Evolutionary conservation across 2,797 vertebrate genomes (phyloP).

Genomic region (Phataginus tetradactyla): DNA sequence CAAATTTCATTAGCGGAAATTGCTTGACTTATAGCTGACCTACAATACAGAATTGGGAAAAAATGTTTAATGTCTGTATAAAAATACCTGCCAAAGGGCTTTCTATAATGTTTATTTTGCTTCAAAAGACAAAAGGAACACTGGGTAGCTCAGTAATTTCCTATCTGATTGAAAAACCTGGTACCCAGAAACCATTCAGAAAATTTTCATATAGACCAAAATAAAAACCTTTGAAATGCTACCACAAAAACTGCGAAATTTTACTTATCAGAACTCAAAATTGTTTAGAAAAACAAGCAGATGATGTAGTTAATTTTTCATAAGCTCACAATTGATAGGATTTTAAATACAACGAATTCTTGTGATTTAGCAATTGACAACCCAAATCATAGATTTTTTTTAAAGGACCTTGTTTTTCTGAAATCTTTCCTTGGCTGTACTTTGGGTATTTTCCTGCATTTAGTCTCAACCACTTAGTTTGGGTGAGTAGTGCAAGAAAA

Average conservation of each 20-base stretch:
- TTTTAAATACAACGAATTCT: background rate
- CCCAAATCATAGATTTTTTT: background rate
- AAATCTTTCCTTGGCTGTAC: background rate
- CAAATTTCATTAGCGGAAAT: slow-evolving; percentile 75
- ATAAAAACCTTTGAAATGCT: background rate
- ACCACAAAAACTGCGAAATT: background rate
- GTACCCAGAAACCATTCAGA: slow-evolving; percentile 45
- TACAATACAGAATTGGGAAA: slow-evolving; percentile 60
- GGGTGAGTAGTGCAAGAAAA: background rate
- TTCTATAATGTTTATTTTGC: slow-evolving; percentile 67
- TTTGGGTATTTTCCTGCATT: slow-evolving; percentile 6
- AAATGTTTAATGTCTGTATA: slow-evolving; percentile 50
- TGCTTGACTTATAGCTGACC: slow-evolving; percentile 76
- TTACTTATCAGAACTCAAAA: background rate
- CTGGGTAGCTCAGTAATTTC: slow-evolving; percentile 22
- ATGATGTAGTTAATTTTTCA: background rate
- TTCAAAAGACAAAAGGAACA: slow-evolving; percentile 70
- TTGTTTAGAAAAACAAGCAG: slow-evolving; percentile 26
- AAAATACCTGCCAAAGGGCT: slow-evolving; percentile 56
- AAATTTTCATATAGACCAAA: slow-evolving; percentile 7
- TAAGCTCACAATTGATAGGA: background rate
- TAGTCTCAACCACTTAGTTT: background rate
- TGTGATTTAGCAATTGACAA: background rate
- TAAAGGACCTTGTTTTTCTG: background rate
- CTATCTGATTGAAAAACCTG: slow-evolving; percentile 58